These are phyloP conservation scores for Rhyacichthys aspro DNA, from an alignment of 2,797 vertebrate species.

Conservation along the genomic window DNA sequence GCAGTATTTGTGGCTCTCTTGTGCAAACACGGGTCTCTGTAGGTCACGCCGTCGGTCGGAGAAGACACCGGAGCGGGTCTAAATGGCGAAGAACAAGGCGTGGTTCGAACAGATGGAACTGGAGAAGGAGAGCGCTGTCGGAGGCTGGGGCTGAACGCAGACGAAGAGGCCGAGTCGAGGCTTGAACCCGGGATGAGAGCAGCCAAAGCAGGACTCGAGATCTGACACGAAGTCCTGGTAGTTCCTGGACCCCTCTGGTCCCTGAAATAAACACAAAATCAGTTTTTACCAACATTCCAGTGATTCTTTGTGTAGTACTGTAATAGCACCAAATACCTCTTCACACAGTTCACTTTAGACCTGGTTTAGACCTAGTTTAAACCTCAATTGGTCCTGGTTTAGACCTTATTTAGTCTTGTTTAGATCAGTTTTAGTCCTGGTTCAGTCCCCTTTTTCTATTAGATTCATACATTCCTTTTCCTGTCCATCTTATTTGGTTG, in stretches of 20 bases:
- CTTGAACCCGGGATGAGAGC: constrained; percentile 25
- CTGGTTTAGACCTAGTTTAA: too few relatives aligned
- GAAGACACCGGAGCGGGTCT: constrained; percentile 26
- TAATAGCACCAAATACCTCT: too few relatives aligned
- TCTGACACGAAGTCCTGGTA: constrained; percentile 1
- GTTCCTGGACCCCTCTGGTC: constrained; percentile 21
- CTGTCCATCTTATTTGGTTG: too few relatives aligned
- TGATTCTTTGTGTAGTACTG: too few relatives aligned
- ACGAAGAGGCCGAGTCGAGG: constrained; percentile 14
- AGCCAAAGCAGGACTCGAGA: constrained; percentile 7
- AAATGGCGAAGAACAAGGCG: constrained; percentile 39
- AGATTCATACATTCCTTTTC: too few relatives aligned
- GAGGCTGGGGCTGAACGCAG: constrained; percentile 55
- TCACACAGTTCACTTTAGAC: too few relatives aligned
- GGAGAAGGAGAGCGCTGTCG: constrained; percentile 49
- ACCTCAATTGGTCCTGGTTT: too few relatives aligned
- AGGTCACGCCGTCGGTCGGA: not conserved
- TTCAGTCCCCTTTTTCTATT: too few relatives aligned
- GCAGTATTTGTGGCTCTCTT: constrained; percentile 24
- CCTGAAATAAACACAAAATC: not conserved
- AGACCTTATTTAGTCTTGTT: too few relatives aligned
- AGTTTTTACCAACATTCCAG: not conserved
- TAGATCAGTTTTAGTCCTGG: too few relatives aligned
- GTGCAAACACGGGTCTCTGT: constrained; percentile 3
- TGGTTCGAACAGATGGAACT: constrained; percentile 9